These are phyloP conservation scores for Empidonax alnorum DNA, from an alignment of 2,113 vertebrate species.

Conservation along the genomic window DNA sequence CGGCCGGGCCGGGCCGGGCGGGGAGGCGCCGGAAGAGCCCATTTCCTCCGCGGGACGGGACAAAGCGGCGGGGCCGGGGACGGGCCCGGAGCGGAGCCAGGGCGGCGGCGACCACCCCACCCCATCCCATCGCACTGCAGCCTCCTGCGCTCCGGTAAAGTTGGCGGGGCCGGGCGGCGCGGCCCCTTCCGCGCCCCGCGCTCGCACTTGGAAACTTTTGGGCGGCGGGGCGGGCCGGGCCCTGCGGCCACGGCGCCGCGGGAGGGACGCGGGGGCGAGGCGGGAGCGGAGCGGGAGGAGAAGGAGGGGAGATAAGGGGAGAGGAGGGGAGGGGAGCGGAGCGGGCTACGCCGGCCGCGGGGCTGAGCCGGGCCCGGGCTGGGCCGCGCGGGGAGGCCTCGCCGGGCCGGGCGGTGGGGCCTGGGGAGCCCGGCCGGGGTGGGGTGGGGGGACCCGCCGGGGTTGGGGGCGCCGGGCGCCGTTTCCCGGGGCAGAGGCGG, in stretches of 20 bases:
- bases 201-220: background rate
- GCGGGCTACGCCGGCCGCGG: background rate
- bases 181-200: background rate
- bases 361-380: background rate
- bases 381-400: background rate
- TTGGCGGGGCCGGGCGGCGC: background rate
- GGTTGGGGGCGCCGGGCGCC: background rate
- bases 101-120: background rate
- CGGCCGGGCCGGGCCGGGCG: background rate
- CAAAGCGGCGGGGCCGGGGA: background rate
- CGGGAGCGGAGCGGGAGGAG: background rate
- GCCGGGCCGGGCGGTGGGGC: background rate
- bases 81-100: background rate
- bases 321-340: background rate
- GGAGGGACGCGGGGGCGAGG: background rate
- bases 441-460: background rate
- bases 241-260: background rate
- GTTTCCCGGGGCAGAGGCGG: background rate
- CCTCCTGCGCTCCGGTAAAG: background rate
- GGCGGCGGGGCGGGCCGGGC: background rate
- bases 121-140: background rate
- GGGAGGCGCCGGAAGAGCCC: constrained; percentile 22
- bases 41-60: background rate
- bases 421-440: background rate
- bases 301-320: too few relatives aligned